A percentile compares a stretch with the other conserved stretches of the same genome.
phyloP scores from a whole-genome alignment of 2,797 vertebrate genomes.

The Amblyraja radiata region DNA sequence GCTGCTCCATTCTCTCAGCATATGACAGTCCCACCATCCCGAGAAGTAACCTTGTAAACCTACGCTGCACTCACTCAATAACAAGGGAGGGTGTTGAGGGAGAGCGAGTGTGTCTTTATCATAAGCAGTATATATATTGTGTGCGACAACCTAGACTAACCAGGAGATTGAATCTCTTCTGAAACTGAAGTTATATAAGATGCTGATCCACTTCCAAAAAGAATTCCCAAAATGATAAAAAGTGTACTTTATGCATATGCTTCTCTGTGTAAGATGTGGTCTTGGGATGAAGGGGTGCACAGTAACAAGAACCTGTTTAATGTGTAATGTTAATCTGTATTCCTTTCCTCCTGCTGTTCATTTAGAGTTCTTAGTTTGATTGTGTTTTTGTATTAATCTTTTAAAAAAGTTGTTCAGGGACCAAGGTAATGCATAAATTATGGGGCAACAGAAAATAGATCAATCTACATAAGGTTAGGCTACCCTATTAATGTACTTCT shows the following conservation, averaged over 20 bases:
- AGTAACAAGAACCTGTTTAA: neutral
- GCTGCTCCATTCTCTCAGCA: too few species aligned
- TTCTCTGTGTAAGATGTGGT: neutral
- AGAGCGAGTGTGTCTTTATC: too few species aligned
- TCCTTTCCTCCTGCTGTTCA: neutral
- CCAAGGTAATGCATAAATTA: constrained; percentile 11
- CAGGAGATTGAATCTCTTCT: neutral
- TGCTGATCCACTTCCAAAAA: neutral
- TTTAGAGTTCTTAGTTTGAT: neutral
- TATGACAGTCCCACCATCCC: too few species aligned
- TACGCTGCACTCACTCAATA: too few species aligned
- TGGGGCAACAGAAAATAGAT: neutral
- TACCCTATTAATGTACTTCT: neutral
- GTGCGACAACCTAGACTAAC: too few species aligned
- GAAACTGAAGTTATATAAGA: neutral
- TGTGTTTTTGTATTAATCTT: neutral
- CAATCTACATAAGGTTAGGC: neutral
- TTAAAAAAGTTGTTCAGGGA: neutral
- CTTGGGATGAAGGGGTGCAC: neutral
- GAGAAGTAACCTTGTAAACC: too few species aligned
- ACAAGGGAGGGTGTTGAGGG: too few species aligned
- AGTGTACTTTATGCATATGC: neutral
- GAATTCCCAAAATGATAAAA: neutral
- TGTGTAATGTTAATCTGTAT: neutral
- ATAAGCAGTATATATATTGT: too few species aligned